Evolutionary conservation across 2,888 invertebrate genomes (phyloP).

Genomic region (Scaptomyza tumidula): DNA sequence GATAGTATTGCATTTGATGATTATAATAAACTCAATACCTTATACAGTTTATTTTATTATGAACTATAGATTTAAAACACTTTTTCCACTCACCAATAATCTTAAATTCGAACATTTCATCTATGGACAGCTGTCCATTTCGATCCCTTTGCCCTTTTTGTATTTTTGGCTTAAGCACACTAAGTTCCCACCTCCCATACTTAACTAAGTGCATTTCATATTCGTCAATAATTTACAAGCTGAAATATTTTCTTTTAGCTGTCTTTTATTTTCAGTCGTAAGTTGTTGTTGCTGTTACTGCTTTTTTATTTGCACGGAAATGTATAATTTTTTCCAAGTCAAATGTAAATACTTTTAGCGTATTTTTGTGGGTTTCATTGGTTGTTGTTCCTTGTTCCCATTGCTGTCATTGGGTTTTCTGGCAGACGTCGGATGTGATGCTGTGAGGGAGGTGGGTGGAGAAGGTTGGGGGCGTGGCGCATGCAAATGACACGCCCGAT

Average conservation of each 20-base stretch:
- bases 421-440: slow-evolving; percentile 14
- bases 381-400: slow-evolving; percentile 52
- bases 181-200: background rate
- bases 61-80: no score
- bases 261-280: slow-evolving; percentile 9
- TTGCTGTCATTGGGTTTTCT: slow-evolving; percentile 48
- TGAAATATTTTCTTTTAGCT: slow-evolving; percentile 29
- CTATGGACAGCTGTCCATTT: slow-evolving; percentile 1
- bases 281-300: slow-evolving; percentile 25
- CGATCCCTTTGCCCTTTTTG: background rate
- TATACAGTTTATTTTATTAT: no score
- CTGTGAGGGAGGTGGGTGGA: background rate
- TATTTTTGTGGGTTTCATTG: slow-evolving; percentile 77
- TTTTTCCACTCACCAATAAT: background rate
- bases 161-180: background rate
- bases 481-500: slow-evolving; percentile 78
- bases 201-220: slow-evolving; percentile 57
- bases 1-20: background rate
- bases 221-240: slow-evolving; percentile 51
- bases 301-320: slow-evolving; percentile 77
- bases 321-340: slow-evolving; percentile 79
- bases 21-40: background rate
- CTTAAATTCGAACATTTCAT: background rate
- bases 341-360: slow-evolving; percentile 81
- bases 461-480: slow-evolving; percentile 63